A percentile compares a stretch with the other conserved stretches of the same genome.
Conservation (phyloP, 2,113 vertebrate genomes). For the Crotophaga sulcirostris region DNA sequence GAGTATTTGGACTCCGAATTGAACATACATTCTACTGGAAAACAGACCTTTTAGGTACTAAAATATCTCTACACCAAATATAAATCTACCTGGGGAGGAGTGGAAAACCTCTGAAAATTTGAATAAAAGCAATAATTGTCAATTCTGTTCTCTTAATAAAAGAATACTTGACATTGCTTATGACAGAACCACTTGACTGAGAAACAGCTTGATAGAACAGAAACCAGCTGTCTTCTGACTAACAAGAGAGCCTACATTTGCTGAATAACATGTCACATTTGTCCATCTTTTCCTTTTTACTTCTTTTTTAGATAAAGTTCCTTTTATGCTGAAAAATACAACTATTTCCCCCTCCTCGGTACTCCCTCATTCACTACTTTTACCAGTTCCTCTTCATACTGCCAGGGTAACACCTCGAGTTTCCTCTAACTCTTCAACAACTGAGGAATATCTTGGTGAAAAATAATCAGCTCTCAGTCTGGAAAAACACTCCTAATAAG, state of each 20-base stretch:
- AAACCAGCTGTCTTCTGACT: slow-evolving; percentile 17
- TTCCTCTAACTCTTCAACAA: background rate
- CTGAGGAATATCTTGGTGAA: background rate
- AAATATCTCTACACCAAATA: background rate
- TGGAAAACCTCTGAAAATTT: slow-evolving; percentile 16
- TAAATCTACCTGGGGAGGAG: background rate
- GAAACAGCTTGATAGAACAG: background rate
- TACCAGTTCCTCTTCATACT: background rate
- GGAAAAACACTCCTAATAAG: background rate
- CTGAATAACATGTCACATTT: background rate
- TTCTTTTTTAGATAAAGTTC: background rate
- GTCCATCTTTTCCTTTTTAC: background rate
- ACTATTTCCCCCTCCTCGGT: background rate
- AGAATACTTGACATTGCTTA: slow-evolving; percentile 8
- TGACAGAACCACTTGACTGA: background rate
- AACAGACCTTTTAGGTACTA: background rate
- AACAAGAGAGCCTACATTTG: background rate
- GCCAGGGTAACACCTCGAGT: background rate
- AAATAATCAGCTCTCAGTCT: background rate
- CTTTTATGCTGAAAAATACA: background rate
- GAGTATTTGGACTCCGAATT: background rate
- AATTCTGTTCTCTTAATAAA: slow-evolving; percentile 32
- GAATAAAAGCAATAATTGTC: background rate
- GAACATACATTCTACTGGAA: background rate
- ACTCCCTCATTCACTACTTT: background rate